Base-by-base conservation (phyloP, 2,888 invertebrate genomes). In the Spisula subtruncata region DNA sequence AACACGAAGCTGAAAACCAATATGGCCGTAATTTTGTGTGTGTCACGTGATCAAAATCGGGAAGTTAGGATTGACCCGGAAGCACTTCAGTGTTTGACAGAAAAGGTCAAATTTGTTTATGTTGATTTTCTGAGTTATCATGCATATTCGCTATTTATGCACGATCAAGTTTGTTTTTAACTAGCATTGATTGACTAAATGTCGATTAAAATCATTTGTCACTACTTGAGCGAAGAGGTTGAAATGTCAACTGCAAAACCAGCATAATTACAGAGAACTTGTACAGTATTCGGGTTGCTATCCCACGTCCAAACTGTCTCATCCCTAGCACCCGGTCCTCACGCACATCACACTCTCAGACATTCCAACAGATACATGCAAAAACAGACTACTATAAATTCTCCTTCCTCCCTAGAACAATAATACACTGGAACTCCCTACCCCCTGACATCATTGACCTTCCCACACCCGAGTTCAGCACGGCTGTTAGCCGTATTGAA, bases 1-100 rank as follows among this genome's bases (percentile, higher is more conserved):
- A 93, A 94, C 94, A 94, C 94, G 94, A 94, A 94, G 94, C 94
- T 95, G 94, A 93, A 94, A 95, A 94, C 95, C 95, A 95, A 95
- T 94, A 96, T 96, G 95, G 95, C 95, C 94, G 95, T 94, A 93
- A 85, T 89, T 93, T 91, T 94, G 94, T 95, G 94, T 94, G 94
- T 95, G 93, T 93, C 96, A 96, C 96, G 95, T 96, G 96, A 95
- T 94, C 46, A 32, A 87, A 81, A 66, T 81, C 83, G 56, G 51
- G 88, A 46, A 79, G 81, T 48, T 86, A 81, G 80, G 66, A 66
- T 82, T 85, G 81, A 83, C 81, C 54, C 90, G 86, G 89, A 89
- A 86, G 84, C 29, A 51, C 2, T 82, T 81, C 60, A 41, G 46
- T 71, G 60, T 46, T 84, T 84, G 84, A 84, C 84, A 84, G 54